These are phyloP conservation scores for Halocaridina rubra DNA, from an alignment of 2,888 invertebrate genomes.

Conservation along the genomic window DNA sequence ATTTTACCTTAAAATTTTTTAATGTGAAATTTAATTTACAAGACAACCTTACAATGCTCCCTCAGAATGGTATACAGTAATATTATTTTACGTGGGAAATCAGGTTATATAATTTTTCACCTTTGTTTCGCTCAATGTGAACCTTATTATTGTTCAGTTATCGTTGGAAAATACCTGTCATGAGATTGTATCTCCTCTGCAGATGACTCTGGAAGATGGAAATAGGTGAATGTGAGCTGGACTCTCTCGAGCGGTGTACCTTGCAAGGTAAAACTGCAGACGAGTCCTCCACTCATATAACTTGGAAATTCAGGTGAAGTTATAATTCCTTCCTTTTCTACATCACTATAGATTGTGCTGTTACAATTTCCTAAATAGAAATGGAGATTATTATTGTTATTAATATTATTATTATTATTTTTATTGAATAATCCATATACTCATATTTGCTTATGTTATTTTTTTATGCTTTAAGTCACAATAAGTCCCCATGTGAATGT, in stretches of 20 bases:
- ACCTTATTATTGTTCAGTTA: too few species aligned
- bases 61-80: neutral
- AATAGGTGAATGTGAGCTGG: neutral
- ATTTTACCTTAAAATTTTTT: neutral
- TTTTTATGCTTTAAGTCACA: too few species aligned
- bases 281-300: neutral
- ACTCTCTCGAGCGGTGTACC: neutral
- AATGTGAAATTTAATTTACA: neutral
- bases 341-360: neutral
- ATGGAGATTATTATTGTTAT: too few species aligned
- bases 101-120: too few species aligned
- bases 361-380: neutral
- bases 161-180: constrained; percentile 10
- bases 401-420: too few species aligned
- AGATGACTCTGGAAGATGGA: neutral
- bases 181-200: neutral
- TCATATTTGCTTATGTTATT: too few species aligned
- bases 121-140: too few species aligned
- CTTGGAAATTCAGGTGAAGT: neutral
- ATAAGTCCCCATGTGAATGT: too few species aligned
- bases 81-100: too few species aligned
- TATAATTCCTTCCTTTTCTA: neutral
- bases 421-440: too few species aligned
- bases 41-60: neutral
- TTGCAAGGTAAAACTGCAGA: neutral